phyloP scores from a whole-genome alignment of 2,888 invertebrate species.

The Patella ulyssiponensis region DNA sequence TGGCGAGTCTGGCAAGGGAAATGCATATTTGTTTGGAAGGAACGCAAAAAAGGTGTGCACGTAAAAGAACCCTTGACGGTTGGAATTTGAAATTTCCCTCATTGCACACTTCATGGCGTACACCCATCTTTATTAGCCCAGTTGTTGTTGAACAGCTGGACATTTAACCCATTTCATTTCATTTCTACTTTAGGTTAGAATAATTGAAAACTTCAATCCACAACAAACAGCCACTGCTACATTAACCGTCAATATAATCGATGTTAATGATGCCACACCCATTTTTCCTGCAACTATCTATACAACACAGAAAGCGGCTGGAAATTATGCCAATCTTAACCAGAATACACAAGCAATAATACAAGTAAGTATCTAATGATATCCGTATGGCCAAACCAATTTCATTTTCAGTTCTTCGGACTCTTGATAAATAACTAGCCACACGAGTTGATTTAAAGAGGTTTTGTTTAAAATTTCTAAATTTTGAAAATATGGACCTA shows the following conservation, averaged over 20 bases:
- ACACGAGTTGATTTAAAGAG: neutral
- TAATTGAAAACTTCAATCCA: conserved; percentile 44
- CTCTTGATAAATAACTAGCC: neutral
- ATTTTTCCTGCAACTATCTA: conserved; percentile 52
- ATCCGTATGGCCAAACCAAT: too few relatives aligned
- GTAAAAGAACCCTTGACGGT: too few relatives aligned
- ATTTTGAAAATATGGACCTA: too few relatives aligned
- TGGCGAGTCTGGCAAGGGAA: too few relatives aligned
- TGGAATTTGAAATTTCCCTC: too few relatives aligned
- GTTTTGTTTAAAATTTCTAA: neutral
- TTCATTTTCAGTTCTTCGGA: neutral
- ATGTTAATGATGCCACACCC: conserved; percentile 64
- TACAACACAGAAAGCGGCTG: conserved; percentile 41
- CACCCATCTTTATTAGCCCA: too few relatives aligned
- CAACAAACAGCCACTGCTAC: conserved; percentile 45
- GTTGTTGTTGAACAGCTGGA: too few relatives aligned
- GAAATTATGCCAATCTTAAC: conserved; percentile 42
- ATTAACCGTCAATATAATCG: conserved; percentile 54
- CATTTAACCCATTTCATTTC: too few relatives aligned
- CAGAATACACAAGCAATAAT: conserved; percentile 14
- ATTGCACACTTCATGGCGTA: too few relatives aligned
- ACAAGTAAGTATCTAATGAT: too few relatives aligned
- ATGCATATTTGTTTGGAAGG: too few relatives aligned
- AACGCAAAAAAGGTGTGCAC: too few relatives aligned
- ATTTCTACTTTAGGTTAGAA: conserved; percentile 46